Evolutionary conservation across 2,888 invertebrate species (phyloP).

Genomic region (Bombylius major): DNA sequence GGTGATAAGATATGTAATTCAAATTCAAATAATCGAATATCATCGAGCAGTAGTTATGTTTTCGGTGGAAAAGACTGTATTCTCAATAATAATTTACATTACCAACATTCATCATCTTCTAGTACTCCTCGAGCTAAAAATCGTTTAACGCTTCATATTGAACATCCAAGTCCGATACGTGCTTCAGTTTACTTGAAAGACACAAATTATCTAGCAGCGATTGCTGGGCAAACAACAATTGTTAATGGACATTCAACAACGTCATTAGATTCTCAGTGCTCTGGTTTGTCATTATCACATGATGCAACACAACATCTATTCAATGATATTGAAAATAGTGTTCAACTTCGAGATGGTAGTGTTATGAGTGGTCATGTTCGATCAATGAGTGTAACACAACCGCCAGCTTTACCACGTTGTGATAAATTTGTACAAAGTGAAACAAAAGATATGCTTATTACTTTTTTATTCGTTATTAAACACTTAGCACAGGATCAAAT

Average conservation of each 20-base stretch:
- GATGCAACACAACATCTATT: conserved; percentile 47
- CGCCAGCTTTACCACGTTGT: conserved; percentile 41
- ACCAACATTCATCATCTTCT: conserved; percentile 19
- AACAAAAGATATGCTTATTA: conserved; percentile 75
- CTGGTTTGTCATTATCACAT: conserved; percentile 36
- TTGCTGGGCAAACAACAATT: conserved; percentile 55
- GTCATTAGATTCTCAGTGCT: conserved; percentile 62
- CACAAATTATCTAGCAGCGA: conserved; percentile 57
- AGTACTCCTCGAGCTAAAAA: conserved; percentile 46
- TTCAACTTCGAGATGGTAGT: conserved; percentile 24
- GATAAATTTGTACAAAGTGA: conserved; percentile 67
- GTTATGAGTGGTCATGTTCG: conserved; percentile 37
- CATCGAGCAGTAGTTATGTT: conserved; percentile 46
- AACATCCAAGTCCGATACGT: conserved; percentile 51
- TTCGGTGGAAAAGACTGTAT: conserved; percentile 39
- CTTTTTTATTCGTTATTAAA: conserved; percentile 83
- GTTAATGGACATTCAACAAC: conserved; percentile 60
- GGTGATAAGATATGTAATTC: conserved; percentile 31
- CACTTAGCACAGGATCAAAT: conserved; percentile 81
- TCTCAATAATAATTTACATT: conserved; percentile 16
- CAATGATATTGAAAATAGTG: conserved; percentile 30
- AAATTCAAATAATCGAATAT: conserved; percentile 39
- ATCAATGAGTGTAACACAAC: conserved; percentile 44
- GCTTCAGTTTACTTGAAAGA: conserved; percentile 67
- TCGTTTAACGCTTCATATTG: conserved; percentile 59